Evolutionary conservation across 2,797 vertebrate genomes (phyloP), one percentile per base, ranked within the genome.

Genomic region (Chelon auratus): DNA sequence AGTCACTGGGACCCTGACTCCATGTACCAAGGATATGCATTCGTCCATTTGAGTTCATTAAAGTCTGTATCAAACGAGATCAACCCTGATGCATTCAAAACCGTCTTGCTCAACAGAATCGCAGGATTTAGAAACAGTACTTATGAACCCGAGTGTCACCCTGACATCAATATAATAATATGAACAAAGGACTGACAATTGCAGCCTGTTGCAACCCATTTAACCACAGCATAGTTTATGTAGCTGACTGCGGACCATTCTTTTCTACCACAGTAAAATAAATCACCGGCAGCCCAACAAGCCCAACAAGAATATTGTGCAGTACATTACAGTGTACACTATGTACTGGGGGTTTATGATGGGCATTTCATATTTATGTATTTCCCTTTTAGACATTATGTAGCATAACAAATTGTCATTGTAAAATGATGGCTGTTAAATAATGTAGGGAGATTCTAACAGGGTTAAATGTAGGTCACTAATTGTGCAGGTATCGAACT

Each of bases 381-480:
- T 80, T 59, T 72, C 13, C 58, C 39, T 76, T 54, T 50, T 18
- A 69, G 75, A 84, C 53, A 59, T 18, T 43, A 58, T 67, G 61
- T 53, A 78, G 64, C 51, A 65, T 72, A 83, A 73, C 70, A 83
- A 56, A 62, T 36, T 82, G 73, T 74, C 66, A 80, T 65, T 56
- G 70, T 59, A 56, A 78, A 80, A 83, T 68, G 60, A 65, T 48
- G 60, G 30, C 51, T 68, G 65, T 63, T 85, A 66, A 86, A 85
- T 86, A 80, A 89, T 79, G 53, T 68, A 81, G 40, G 18, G 10
- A 15, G 58, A 79, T 61, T 84, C 67, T 75, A 63, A 66, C 47
- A 48, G 71, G 75, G 87, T 90, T 87, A 84, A 90, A 85, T 76
- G 75, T 58, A 85, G 83, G 85, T 85, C 79, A 82, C 64, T 80